Percentiles rank a stretch among this genome's conserved stretches.
Evolutionary conservation across 1,140 invertebrate species (phyloP).

Genomic region (Vanessa tameamea): DNA sequence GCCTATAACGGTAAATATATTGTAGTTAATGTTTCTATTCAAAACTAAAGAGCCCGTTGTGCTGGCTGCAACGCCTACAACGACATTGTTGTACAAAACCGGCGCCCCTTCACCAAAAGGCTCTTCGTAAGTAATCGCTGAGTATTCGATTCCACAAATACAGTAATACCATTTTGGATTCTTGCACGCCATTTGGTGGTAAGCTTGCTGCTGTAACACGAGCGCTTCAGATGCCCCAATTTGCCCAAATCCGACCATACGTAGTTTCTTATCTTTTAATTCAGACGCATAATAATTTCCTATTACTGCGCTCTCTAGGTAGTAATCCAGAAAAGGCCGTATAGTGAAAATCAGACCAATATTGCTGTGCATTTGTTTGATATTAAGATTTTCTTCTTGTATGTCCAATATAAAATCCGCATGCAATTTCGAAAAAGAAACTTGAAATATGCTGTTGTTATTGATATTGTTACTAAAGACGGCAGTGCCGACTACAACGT

Average conservation of each 20-base stretch:
- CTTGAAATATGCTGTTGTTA: constrained; percentile 43
- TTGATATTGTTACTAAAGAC: constrained; percentile 38
- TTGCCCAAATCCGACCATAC: constrained; percentile 51
- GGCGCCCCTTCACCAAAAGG: constrained; percentile 59
- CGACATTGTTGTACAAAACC: constrained; percentile 46
- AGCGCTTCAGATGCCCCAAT: constrained; percentile 33
- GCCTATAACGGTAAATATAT: constrained; percentile 58
- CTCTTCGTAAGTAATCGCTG: constrained; percentile 38
- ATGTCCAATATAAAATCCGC: constrained; percentile 49
- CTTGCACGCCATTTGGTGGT: constrained; percentile 50
- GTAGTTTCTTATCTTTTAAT: constrained; percentile 48
- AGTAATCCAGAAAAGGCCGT: constrained; percentile 43
- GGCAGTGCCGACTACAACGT: constrained; percentile 47
- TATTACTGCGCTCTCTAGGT: constrained; percentile 40
- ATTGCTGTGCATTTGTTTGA: constrained; percentile 54
- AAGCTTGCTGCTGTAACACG: constrained; percentile 52
- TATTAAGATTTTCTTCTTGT: constrained; percentile 35
- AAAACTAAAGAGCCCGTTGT: constrained; percentile 43
- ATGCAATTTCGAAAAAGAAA: constrained; percentile 47
- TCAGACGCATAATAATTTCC: constrained; percentile 52
- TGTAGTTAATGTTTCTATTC: constrained; percentile 46
- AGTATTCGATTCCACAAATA: constrained; percentile 59
- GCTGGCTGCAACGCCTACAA: constrained; percentile 51
- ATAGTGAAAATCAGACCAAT: constrained; percentile 54
- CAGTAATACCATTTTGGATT: constrained; percentile 68